Conservation (phyloP, 2,113 vertebrate species). For the Callaeas wilsoni region DNA sequence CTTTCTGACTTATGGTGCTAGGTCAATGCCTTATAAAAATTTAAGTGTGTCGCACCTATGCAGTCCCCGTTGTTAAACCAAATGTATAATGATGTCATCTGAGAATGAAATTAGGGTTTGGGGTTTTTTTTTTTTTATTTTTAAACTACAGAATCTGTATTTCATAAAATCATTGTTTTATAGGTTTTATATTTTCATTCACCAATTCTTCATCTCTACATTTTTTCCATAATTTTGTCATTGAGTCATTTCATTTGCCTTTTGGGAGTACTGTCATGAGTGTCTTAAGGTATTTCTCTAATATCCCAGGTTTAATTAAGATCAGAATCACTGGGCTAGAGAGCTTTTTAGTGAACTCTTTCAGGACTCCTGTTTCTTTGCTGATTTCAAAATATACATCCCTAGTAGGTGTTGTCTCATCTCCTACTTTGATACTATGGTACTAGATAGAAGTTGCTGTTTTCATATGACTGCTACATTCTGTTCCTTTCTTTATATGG, state of each 20-base stretch:
- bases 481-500: neutral
- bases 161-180: neutral
- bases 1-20: constrained; percentile 48
- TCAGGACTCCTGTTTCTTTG: neutral
- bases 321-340: neutral
- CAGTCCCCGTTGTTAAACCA: constrained; percentile 40
- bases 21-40: constrained; percentile 55
- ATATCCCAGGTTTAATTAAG: neutral
- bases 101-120: neutral
- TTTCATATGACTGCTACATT: neutral
- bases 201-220: neutral
- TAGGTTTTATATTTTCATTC: neutral
- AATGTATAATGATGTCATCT: constrained; percentile 13
- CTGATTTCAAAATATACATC: neutral
- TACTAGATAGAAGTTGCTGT: neutral
- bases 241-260: neutral
- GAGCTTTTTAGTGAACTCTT: neutral
- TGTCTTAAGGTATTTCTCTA: neutral
- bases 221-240: neutral
- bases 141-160: neutral
- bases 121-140: neutral
- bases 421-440: neutral
- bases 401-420: neutral
- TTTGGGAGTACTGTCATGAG: neutral
- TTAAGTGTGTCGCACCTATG: constrained; percentile 46